These are phyloP conservation scores for Spizaetus ornatus DNA, from an alignment of 2,113 vertebrate genomes.

Conservation along the genomic window DNA sequence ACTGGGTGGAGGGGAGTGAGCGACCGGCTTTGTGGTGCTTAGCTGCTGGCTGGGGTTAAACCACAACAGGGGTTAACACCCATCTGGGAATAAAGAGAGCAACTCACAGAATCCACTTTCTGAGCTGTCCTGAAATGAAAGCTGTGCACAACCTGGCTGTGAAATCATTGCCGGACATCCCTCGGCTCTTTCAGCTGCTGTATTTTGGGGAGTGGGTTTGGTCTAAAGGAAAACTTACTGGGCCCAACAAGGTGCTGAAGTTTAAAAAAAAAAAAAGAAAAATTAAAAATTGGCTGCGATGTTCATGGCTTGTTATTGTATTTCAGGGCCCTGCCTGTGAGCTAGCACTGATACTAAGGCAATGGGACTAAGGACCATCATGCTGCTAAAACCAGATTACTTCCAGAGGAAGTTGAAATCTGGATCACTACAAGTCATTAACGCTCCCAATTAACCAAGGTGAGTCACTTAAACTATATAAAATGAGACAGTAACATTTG, in stretches of 20 bases:
- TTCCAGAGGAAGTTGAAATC: not conserved
- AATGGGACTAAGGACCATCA: not conserved
- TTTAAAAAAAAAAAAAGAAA: not conserved
- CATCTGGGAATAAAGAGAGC: rapidly evolving
- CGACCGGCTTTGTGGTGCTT: too few species aligned
- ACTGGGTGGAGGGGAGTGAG: too few species aligned
- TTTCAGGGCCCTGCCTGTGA: not conserved
- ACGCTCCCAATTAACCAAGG: not conserved
- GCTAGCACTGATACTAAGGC: not conserved
- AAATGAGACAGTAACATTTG: not conserved
- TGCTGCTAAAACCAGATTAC: not conserved
- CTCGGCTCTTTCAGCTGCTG: not conserved
- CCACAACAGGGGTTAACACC: not conserved
- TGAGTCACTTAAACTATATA: not conserved
- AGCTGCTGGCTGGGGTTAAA: too few species aligned
- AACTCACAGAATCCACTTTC: not conserved
- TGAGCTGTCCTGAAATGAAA: not conserved
- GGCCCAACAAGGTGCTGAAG: not conserved
- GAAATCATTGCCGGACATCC: not conserved
- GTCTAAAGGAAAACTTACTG: not conserved
- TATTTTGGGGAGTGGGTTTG: not conserved
- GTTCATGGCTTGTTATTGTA: not conserved
- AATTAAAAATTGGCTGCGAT: not conserved
- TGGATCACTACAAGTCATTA: not conserved
- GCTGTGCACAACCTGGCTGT: not conserved